phyloP scores from a whole-genome alignment of 2,797 vertebrate species.

The Okamejei kenojei region DNA sequence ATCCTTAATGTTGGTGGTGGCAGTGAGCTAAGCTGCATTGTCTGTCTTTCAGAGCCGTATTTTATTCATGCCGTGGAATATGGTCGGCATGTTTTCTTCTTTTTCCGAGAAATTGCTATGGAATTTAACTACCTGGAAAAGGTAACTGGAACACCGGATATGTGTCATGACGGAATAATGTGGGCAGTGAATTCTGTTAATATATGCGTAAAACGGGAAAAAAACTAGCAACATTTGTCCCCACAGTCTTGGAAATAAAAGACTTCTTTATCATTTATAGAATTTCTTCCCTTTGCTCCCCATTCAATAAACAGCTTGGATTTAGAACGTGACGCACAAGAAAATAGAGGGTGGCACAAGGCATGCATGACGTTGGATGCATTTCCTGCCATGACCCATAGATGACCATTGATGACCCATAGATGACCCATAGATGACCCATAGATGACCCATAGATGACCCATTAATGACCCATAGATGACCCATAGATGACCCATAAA shows the following conservation, averaged over 20 bases:
- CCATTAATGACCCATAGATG: too few species aligned
- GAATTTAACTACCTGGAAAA: conserved; percentile 96
- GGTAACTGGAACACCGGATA: conserved; percentile 55
- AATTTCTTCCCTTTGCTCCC: not conserved
- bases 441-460: too few species aligned
- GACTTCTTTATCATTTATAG: too few species aligned
- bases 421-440: too few species aligned
- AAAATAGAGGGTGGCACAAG: not conserved
- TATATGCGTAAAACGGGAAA: not conserved
- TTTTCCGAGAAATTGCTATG: conserved; percentile 94
- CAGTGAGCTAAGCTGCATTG: not conserved
- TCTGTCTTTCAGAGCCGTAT: conserved; percentile 68
- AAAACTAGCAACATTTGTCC: not conserved
- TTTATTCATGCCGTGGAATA: conserved; percentile 88
- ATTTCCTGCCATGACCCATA: not conserved
- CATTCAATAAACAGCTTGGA: too few species aligned
- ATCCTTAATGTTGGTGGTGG: not conserved
- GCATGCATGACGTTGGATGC: not conserved
- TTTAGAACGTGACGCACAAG: not conserved
- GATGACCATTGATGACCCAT: too few species aligned
- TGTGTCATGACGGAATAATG: conserved; percentile 44
- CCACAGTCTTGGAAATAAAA: not conserved
- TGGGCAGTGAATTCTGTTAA: conserved; percentile 41
- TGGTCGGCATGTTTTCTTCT: conserved; percentile 91
- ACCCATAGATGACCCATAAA: too few species aligned